Conservation (phyloP, 2,797 vertebrate species). For the Sebastiscus tertius region DNA sequence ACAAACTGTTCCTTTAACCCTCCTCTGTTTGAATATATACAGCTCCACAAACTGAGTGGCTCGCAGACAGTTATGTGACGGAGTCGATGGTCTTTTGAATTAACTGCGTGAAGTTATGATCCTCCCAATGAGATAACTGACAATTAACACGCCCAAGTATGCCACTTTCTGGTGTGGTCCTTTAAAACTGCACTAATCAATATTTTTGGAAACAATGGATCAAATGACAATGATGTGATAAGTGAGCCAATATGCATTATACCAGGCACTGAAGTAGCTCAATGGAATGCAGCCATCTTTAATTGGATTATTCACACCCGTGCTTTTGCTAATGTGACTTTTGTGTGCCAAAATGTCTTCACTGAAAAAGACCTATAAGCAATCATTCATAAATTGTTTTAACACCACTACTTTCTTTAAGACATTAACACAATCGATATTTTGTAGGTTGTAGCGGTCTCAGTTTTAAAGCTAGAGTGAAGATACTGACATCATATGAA, state of each 20-base stretch:
- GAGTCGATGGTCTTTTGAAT: not conserved
- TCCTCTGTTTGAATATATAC: not conserved
- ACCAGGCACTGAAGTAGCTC: not conserved
- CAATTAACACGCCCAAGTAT: not conserved
- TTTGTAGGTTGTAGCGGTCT: too few species aligned
- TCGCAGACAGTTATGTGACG: not conserved
- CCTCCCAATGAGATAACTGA: not conserved
- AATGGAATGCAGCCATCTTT: not conserved
- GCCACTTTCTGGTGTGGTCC: not conserved
- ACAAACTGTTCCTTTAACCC: too few species aligned
- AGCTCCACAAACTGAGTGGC: not conserved
- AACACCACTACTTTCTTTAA: too few species aligned
- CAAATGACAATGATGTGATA: not conserved
- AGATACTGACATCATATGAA: too few species aligned
- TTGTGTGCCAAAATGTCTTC: not conserved
- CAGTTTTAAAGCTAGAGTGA: too few species aligned
- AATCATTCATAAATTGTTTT: not conserved
- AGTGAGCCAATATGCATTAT: not conserved
- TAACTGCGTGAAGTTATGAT: too few species aligned
- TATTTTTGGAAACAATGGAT: not conserved
- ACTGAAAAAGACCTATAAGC: not conserved
- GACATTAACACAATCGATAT: too few species aligned
- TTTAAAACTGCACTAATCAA: not conserved
- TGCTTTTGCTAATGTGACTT: not conserved
- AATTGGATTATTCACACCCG: not conserved